Evolutionary conservation across 2,113 vertebrate genomes (phyloP).

Genomic region (Butastur rufipennis): DNA sequence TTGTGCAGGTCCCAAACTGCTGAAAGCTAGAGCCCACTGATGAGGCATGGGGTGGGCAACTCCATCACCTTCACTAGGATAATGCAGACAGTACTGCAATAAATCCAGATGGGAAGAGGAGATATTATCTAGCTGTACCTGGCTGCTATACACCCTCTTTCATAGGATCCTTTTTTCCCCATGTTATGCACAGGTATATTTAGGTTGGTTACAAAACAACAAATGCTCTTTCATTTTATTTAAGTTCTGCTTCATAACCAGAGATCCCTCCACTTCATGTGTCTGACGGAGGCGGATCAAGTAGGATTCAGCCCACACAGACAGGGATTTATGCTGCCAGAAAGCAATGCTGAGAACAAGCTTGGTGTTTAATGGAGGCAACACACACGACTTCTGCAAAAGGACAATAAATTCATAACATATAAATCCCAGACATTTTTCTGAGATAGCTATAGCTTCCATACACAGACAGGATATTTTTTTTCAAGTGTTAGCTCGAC

Average conservation of each 20-base stretch:
- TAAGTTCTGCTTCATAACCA: not conserved
- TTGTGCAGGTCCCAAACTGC: not conserved
- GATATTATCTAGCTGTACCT: not conserved
- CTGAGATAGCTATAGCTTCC: not conserved
- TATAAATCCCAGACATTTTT: not conserved
- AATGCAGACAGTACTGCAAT: not conserved
- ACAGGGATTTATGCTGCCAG: not conserved
- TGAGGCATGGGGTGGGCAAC: not conserved
- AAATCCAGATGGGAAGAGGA: not conserved
- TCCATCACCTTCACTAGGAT: not conserved
- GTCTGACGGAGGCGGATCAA: not conserved
- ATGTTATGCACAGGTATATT: rapidly evolving
- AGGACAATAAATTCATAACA: not conserved
- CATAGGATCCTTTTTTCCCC: not conserved
- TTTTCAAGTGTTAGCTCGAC: not conserved
- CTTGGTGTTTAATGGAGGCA: not conserved
- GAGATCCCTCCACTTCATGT: not conserved
- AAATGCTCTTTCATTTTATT: not conserved
- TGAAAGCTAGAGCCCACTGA: not conserved
- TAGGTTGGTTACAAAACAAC: not conserved
- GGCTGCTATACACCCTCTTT: not conserved
- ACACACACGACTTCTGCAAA: not conserved
- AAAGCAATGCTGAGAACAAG: not conserved
- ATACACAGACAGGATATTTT: not conserved
- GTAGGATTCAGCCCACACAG: not conserved